Conservation (phyloP, 2,888 invertebrate genomes). For the Allolobophora icterica region DNA sequence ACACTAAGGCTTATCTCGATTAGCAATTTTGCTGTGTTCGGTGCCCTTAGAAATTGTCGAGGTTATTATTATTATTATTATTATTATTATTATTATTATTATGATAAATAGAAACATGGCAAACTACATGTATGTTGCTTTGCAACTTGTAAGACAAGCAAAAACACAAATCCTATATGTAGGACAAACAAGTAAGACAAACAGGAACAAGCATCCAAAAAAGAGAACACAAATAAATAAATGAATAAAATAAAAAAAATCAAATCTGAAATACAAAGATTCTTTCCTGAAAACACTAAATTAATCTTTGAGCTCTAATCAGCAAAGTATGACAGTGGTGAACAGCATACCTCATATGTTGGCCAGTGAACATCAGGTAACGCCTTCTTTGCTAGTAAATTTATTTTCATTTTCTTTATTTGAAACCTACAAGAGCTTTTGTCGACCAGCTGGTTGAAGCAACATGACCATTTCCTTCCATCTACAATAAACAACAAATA, state of each 20-base stretch:
- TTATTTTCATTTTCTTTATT: slow-evolving; percentile 51
- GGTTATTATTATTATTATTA: too few relatives aligned
- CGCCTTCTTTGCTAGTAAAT: slow-evolving; percentile 53
- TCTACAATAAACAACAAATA: slow-evolving; percentile 30
- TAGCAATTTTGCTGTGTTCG: too few relatives aligned
- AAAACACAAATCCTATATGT: too few relatives aligned
- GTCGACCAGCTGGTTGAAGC: slow-evolving; percentile 51
- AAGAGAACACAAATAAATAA: neutral
- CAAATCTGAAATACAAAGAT: neutral
- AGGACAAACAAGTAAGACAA: too few relatives aligned
- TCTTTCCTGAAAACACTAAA: neutral
- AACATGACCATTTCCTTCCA: slow-evolving; percentile 52
- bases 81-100: too few relatives aligned
- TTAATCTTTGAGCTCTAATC: neutral
- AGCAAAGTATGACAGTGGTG: neutral
- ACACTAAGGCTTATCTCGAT: too few relatives aligned
- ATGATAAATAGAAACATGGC: too few relatives aligned
- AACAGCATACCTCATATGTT: slow-evolving; percentile 33
- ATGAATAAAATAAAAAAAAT: neutral
- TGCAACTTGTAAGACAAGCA: too few relatives aligned
- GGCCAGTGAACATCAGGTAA: slow-evolving; percentile 38
- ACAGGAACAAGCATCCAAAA: too few relatives aligned
- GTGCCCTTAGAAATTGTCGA: too few relatives aligned
- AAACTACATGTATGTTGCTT: too few relatives aligned
- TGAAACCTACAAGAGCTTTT: slow-evolving; percentile 52